These are phyloP conservation scores for Pandion haliaetus DNA, from an alignment of 2,113 vertebrate genomes.

Conservation along the genomic window DNA sequence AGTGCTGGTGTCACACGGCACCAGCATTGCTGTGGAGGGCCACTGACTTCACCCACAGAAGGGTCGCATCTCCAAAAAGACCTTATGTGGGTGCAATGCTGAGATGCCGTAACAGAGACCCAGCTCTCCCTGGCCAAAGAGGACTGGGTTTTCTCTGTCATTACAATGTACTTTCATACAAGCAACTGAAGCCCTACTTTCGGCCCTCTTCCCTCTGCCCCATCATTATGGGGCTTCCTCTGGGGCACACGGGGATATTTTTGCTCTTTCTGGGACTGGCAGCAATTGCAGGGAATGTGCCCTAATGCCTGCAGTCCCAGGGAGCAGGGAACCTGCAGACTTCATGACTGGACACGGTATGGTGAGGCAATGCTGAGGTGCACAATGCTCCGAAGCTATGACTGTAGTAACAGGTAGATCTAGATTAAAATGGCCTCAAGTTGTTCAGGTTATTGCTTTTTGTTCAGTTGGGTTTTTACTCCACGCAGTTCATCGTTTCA, in stretches of 20 bases:
- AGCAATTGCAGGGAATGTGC: background rate
- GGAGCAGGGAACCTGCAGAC: background rate
- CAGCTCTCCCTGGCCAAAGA: background rate
- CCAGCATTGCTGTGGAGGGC: background rate
- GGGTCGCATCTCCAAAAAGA: background rate
- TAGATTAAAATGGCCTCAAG: background rate
- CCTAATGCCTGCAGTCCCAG: background rate
- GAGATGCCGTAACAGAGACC: background rate
- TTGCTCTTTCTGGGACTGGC: background rate
- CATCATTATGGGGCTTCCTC: background rate
- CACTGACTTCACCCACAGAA: background rate
- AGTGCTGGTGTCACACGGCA: background rate
- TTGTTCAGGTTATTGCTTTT: background rate
- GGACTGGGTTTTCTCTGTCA: background rate
- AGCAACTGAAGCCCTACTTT: background rate
- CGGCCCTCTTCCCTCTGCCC: background rate
- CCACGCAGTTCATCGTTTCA: background rate
- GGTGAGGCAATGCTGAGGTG: background rate
- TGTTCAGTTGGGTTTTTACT: background rate
- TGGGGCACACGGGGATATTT: background rate
- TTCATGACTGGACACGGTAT: fast-evolving
- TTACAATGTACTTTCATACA: background rate
- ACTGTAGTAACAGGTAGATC: background rate
- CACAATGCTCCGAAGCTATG: fast-evolving
- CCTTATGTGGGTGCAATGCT: fast-evolving